phyloP scores from a whole-genome alignment of 2,113 vertebrate genomes.

The Myotis yumanensis region DNA sequence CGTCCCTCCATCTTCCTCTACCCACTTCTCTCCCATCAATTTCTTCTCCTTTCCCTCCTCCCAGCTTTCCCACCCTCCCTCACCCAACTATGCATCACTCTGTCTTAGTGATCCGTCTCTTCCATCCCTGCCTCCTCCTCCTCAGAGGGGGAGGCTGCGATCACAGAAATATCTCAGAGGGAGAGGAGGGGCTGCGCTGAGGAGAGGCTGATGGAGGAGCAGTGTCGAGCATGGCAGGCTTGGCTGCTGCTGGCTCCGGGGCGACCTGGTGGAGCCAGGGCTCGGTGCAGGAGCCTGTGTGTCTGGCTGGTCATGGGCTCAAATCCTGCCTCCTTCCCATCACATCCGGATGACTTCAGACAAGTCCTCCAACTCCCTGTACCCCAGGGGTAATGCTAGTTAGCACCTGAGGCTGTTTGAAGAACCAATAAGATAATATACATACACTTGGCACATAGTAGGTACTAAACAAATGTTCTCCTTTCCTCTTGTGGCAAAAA shows the following conservation, averaged over 20 bases:
- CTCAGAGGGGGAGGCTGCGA: slow-evolving; percentile 21
- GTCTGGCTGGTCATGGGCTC: background rate
- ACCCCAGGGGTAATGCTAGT: background rate
- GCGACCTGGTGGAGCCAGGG: background rate
- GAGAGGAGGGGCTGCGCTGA: background rate
- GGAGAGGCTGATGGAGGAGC: background rate
- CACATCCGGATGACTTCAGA: background rate
- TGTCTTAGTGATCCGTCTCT: background rate
- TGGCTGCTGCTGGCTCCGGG: background rate
- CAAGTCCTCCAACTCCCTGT: background rate
- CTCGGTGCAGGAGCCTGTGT: background rate
- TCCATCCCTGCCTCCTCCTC: slow-evolving; percentile 39
- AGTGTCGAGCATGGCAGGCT: background rate
- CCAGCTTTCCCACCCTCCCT: background rate
- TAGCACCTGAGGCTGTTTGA: background rate
- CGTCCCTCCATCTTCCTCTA: background rate
- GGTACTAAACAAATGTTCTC: background rate
- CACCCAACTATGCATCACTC: background rate
- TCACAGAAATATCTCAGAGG: slow-evolving; percentile 60
- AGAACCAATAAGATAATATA: background rate
- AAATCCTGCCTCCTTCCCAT: background rate
- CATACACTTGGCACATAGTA: background rate
- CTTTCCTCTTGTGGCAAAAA: background rate
- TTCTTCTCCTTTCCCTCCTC: background rate
- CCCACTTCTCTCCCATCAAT: background rate